Percentiles rank a stretch among this genome's conserved stretches.
Evolutionary conservation across 2,797 vertebrate species (phyloP).

Genomic region (Sebastes vulpes): DNA sequence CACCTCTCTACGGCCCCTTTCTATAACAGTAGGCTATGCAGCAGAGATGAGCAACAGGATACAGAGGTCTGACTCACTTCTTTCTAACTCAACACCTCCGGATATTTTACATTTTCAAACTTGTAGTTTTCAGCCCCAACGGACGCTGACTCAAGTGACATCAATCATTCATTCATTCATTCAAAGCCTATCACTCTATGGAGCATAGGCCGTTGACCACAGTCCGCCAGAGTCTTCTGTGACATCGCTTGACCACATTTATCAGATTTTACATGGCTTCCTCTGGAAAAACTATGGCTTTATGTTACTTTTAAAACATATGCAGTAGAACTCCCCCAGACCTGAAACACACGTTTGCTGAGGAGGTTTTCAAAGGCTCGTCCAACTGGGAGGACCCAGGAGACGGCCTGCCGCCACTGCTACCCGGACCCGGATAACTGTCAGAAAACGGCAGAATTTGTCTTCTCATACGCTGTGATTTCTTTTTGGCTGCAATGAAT

Average conservation of each 20-base stretch:
- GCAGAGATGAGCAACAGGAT: not conserved
- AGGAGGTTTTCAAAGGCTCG: not conserved
- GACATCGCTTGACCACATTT: not conserved
- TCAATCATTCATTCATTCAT: too few relatives aligned
- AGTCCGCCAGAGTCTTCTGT: not conserved
- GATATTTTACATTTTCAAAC: not conserved
- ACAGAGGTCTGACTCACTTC: not conserved
- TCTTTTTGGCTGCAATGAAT: constrained; percentile 40
- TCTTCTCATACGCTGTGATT: not conserved
- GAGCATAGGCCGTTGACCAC: too few relatives aligned
- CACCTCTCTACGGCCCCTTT: not conserved
- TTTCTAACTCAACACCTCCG: not conserved
- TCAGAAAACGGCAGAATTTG: not conserved
- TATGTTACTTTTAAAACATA: not conserved
- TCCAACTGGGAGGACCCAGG: not conserved
- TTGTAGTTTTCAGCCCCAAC: not conserved
- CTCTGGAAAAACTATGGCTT: not conserved
- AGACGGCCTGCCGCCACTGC: not conserved
- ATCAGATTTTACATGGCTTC: not conserved
- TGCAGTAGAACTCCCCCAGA: not conserved
- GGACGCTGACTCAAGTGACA: not conserved
- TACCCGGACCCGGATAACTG: not conserved
- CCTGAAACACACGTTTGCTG: not conserved
- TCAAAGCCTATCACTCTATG: too few relatives aligned
- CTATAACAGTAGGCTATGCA: not conserved